A percentile compares a stretch with the other conserved stretches of the same genome.
These are phyloP conservation scores for Pomacea maculata DNA, from an alignment of 1,140 invertebrate species.

Conservation along the genomic window DNA sequence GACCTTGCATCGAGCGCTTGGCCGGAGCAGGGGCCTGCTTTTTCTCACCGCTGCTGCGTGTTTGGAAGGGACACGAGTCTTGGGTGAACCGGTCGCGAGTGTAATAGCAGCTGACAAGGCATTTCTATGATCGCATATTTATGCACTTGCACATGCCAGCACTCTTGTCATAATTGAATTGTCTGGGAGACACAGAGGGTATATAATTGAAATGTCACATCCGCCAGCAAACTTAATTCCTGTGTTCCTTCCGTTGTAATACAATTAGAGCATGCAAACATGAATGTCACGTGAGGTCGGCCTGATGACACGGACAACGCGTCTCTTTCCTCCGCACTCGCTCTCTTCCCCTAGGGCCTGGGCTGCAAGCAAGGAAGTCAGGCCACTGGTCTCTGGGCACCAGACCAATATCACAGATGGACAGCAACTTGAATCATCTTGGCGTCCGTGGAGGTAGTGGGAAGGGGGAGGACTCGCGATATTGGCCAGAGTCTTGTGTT, in stretches of 20 bases:
- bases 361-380: background rate
- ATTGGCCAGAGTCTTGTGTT: constrained; percentile 9
- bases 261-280: constrained; percentile 18
- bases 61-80: too few relatives aligned
- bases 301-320: background rate
- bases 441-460: background rate
- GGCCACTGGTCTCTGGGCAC: background rate
- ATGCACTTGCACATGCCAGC: constrained; percentile 11
- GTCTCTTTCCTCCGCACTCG: background rate
- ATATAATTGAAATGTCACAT: constrained; percentile 29
- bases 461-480: background rate
- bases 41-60: too few relatives aligned
- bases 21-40: too few relatives aligned
- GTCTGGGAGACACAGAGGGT: constrained; percentile 13
- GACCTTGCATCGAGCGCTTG: too few relatives aligned
- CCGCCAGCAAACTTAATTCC: constrained; percentile 3
- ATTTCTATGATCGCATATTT: constrained; percentile 7
- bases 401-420: constrained; percentile 8
- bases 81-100: too few relatives aligned
- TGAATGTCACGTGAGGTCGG: constrained; percentile 9
- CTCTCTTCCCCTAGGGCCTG: background rate
- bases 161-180: constrained; percentile 9
- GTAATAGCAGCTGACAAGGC: constrained; percentile 6
- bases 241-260: constrained; percentile 11
- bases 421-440: constrained; percentile 11